Percentiles rank a stretch among this genome's conserved stretches.
Evolutionary conservation across 2,113 vertebrate genomes (phyloP).

Genomic region (Saccopteryx leptura): DNA sequence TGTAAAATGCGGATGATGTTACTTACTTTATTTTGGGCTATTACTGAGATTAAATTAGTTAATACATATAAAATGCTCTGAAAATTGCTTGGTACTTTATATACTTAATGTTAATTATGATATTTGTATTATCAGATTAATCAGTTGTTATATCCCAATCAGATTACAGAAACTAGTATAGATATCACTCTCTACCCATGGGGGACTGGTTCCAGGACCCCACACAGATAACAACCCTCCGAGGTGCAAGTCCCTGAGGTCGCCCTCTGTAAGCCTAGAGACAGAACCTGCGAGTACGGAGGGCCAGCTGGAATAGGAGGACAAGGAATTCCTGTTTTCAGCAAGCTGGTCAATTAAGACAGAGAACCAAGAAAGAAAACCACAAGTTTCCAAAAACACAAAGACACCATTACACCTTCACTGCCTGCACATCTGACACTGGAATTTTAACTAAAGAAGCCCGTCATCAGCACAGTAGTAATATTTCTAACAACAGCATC

Average conservation of each 20-base stretch:
- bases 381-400: neutral
- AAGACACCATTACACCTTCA: neutral
- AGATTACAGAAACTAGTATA: neutral
- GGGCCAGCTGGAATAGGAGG: neutral
- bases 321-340: neutral
- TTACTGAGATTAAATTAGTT: neutral
- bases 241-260: neutral
- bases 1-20: neutral
- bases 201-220: neutral
- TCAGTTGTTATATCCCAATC: neutral
- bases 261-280: neutral
- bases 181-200: neutral
- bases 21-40: neutral
- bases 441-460: conserved; percentile 4
- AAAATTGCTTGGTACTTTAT: neutral
- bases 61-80: neutral
- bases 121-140: neutral
- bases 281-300: neutral
- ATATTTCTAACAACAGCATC: neutral
- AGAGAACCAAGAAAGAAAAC: neutral
- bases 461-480: neutral
- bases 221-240: neutral
- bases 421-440: neutral
- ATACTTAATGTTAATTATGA: neutral
- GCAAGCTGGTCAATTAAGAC: conserved; percentile 30